A percentile compares a stretch with the other conserved stretches of the same genome.
Evolutionary conservation across 2,113 vertebrate species (phyloP).

Genomic region (Jaculus jaculus): DNA sequence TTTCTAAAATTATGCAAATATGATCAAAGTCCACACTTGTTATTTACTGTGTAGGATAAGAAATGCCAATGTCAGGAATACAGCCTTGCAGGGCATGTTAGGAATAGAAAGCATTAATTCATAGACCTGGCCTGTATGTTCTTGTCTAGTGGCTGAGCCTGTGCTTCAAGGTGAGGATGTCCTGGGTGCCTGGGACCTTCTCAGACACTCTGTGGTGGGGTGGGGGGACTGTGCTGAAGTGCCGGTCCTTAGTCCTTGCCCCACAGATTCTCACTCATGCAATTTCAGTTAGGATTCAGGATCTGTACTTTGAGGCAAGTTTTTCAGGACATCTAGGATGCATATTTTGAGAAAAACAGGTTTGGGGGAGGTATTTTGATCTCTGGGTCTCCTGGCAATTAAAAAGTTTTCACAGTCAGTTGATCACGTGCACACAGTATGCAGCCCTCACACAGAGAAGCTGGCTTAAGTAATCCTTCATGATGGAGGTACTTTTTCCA

Average conservation of each 20-base stretch:
- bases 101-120: background rate
- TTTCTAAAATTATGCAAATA: background rate
- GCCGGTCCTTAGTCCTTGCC: background rate
- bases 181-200: background rate
- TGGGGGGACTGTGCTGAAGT: background rate
- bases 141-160: background rate
- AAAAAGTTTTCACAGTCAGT: background rate
- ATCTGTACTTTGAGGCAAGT: background rate
- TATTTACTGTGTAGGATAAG: background rate
- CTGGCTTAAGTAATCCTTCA: background rate
- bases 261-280: background rate
- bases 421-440: background rate
- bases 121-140: background rate
- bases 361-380: background rate
- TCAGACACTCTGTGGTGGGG: background rate
- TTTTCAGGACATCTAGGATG: background rate
- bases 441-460: background rate
- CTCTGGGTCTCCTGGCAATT: background rate
- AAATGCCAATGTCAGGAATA: background rate
- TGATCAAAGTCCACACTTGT: background rate
- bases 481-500: conserved; percentile 29
- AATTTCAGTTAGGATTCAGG: background rate
- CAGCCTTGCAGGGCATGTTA: background rate
- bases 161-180: background rate
- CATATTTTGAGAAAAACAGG: background rate